These are phyloP conservation scores for Rhadinocentrus ornatus DNA, from an alignment of 2,797 vertebrate genomes.

Conservation along the genomic window DNA sequence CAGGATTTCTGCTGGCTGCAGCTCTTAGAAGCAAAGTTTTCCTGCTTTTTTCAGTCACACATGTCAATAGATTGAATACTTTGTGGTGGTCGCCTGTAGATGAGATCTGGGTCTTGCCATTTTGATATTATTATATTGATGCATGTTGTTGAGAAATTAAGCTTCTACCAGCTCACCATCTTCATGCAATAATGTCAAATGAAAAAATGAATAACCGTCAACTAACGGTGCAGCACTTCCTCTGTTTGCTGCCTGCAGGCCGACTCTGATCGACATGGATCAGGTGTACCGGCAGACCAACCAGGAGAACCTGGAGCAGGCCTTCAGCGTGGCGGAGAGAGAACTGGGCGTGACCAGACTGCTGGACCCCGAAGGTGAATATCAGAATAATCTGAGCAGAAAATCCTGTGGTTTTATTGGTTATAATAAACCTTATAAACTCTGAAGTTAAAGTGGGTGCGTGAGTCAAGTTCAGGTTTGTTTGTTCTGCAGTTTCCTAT, in stretches of 20 bases:
- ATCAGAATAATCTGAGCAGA: neutral
- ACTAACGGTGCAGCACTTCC: neutral
- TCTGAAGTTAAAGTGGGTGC: too few species aligned
- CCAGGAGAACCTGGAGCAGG: conserved; percentile 95
- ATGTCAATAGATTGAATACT: neutral
- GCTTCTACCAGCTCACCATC: too few species aligned
- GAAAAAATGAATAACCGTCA: too few species aligned
- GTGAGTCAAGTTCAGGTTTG: too few species aligned
- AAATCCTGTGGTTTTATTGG: neutral
- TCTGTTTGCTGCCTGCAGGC: conserved; percentile 74
- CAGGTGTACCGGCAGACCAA: conserved; percentile 91
- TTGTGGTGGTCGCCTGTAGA: too few species aligned
- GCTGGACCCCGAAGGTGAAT: conserved; percentile 93
- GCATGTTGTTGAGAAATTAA: too few species aligned
- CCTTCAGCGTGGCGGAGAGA: conserved; percentile 90
- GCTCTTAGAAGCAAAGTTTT: too few species aligned
- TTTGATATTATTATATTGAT: neutral
- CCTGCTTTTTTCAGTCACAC: neutral
- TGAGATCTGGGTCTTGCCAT: too few species aligned
- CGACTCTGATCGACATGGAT: conserved; percentile 90
- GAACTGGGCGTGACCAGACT: conserved; percentile 93
- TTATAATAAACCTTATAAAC: neutral
- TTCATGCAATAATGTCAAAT: too few species aligned
- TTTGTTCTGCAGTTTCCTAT: neutral
- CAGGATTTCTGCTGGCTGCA: neutral